Evolutionary conservation across 2,797 vertebrate species (phyloP).

Genomic region (Rhadinocentrus ornatus): DNA sequence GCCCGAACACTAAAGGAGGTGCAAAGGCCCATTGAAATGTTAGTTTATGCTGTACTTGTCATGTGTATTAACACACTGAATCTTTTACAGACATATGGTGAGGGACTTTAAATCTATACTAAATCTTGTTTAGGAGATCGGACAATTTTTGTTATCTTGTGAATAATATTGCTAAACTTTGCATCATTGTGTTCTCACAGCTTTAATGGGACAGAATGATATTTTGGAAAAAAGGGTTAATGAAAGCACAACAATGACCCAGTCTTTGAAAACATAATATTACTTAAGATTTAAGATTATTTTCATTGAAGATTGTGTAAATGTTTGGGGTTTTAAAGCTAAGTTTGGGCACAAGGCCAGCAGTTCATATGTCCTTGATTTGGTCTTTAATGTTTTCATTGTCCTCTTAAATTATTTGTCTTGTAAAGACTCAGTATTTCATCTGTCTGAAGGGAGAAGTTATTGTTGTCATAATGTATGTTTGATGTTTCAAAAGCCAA

Average conservation of each 20-base stretch:
- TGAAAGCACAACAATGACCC: conserved; percentile 13
- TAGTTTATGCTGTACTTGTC: conserved; percentile 1
- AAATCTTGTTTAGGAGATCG: conserved; percentile 10
- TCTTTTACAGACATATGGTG: background rate
- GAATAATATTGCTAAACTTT: background rate
- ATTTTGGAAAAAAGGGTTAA: conserved; percentile 18
- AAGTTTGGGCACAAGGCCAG: conserved; percentile 34
- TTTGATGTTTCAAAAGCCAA: conserved; percentile 33
- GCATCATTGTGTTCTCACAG: conserved; percentile 12
- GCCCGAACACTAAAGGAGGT: no score
- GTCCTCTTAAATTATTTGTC: conserved; percentile 90
- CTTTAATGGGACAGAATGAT: background rate
- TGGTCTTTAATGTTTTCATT: conserved; percentile 42
- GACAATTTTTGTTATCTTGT: background rate
- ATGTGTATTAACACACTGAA: background rate
- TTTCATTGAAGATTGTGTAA: conserved; percentile 45
- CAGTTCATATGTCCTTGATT: conserved; percentile 25
- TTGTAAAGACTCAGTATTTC: conserved; percentile 81
- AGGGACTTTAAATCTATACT: conserved; percentile 5
- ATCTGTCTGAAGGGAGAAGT: conserved; percentile 45
- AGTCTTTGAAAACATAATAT: conserved; percentile 28
- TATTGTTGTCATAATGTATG: conserved; percentile 36
- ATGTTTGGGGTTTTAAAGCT: conserved; percentile 31
- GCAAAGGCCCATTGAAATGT: no score
- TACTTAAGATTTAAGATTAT: conserved; percentile 22